A percentile compares a stretch with the other conserved stretches of the same genome.
These are phyloP conservation scores for Eunapius fragilis DNA, from an alignment of 37 sponge, comb jelly and placozoan species.

Conservation along the genomic window DNA sequence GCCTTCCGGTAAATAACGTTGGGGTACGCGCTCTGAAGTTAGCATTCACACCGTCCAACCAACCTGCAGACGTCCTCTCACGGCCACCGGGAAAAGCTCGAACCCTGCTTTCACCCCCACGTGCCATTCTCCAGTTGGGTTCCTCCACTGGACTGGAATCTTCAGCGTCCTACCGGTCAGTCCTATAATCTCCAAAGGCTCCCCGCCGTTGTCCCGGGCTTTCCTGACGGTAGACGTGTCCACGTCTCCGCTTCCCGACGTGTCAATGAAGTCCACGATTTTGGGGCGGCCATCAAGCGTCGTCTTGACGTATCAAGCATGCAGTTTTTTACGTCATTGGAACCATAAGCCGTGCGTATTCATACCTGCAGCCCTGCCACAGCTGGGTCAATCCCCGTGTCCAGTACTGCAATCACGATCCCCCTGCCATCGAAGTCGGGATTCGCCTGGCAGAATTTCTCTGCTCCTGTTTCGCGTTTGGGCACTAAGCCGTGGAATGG, in stretches of 20 bases:
- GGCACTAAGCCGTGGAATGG: conserved; percentile 79
- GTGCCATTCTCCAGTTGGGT: conserved; percentile 89
- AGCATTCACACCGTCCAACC: not conserved
- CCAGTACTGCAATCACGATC: conserved; percentile 81
- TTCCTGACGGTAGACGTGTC: conserved; percentile 72
- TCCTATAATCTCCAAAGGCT: conserved; percentile 42
- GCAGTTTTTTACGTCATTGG: not conserved
- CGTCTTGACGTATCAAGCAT: conserved; percentile 36
- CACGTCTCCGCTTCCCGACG: conserved; percentile 94
- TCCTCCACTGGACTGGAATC: conserved; percentile 88
- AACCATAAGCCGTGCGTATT: not conserved
- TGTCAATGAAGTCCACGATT: conserved; percentile 86
- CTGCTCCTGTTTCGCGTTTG: conserved; percentile 90
- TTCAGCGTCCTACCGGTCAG: conserved; percentile 45
- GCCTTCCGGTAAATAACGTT: too few species aligned
- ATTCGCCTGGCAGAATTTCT: conserved; percentile 59
- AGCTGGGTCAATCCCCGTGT: conserved; percentile 96
- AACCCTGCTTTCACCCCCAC: conserved; percentile 83
- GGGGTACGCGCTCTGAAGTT: not conserved
- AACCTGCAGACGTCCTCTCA: conserved; percentile 65
- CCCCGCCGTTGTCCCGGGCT: not conserved
- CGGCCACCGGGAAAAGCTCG: conserved; percentile 73
- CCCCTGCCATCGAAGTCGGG: conserved; percentile 83
- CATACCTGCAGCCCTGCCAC: conserved; percentile 83
- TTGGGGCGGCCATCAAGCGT: conserved; percentile 82